Evolutionary conservation across 2,113 vertebrate genomes (phyloP), one percentile per base, ranked within the genome.

Genomic region (Leptosomus discolor): DNA sequence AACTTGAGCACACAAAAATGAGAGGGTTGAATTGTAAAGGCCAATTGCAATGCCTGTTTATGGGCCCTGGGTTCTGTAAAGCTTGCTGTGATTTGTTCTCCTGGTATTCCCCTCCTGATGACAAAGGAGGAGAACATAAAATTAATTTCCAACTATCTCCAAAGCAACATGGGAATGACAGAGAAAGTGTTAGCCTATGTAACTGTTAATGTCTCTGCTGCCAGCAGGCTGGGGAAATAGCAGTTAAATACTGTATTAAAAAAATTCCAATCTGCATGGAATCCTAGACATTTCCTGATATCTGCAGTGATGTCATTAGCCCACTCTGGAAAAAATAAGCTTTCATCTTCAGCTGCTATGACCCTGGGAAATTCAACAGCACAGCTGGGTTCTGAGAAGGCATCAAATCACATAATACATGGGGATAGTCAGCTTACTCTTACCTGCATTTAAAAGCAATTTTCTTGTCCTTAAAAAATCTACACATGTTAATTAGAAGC

Each of bases 391-490:
- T 70, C 71, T 73, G 29, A 45, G 27, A 54, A 91, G 56, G 57
- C 79, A 85, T 91, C 92, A 94, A 87, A 85, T 89, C 83, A 41
- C 57, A 61, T 19, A 93, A 90, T 95, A 56, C 91, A 68, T 51
- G n/a, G 76, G 86, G 79, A 92, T 43, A 97, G 76, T 85, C 77
- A 64, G 27, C 50, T 94, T 90, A 74, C 48, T 95, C 87, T 97
- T 96, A 98, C 97, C 96, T 98, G 90, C 77, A 54, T 97, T 97
- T 96, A 97, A 97, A 97, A 96, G 95, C 94, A 96, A 95, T 97
- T 98, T 97, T 97, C 97, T 94, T 48, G 39, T 95, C 96, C 88
- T 97, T 98, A 98, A 98, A 97, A 97, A 97, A 97, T 95, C 80
- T 91, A 95, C 54, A 41, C 84, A 79, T 94, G 95, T 96, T 98